Base-by-base conservation (phyloP, 2,888 invertebrate species). In the Zeuzera pyrina region DNA sequence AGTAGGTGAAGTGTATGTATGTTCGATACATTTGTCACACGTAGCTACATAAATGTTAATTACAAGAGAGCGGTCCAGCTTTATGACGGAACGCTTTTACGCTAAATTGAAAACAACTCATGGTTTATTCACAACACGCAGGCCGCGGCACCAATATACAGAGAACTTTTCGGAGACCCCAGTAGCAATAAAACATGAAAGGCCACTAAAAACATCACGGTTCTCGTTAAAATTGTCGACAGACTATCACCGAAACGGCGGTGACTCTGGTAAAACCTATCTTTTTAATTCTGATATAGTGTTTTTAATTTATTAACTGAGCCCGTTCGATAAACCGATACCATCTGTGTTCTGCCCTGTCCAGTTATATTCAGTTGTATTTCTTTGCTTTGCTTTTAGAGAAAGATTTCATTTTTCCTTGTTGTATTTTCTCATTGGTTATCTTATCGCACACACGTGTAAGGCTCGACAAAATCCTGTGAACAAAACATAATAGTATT, bases 101-200 rank as follows among this genome's bases (percentile, higher is more conserved):
- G 73, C 67, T 59, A 74, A 79, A 79, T 78, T 78, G 77, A 78
- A 79, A 77, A 79, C 77, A 77, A 66, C 74, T 78, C 79, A 79
- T 79, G 77, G 72, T 74, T 79, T 77, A 79, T 79, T 78, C 78
- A 79, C 65, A 55, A 57, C 72, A 57, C 53, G 64, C 50, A 51
- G 52, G 46, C 47, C 53, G 59, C 39, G 41, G 42, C 39, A 39
- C 76, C 74, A 72, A 51, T 52, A 43, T 60, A 58, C 42, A 44
- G 35, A 55, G 68, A 57, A 36, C 69, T 43, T 39, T 57, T 57
- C 52, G 58, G 63, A 57, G 65, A 57, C 47, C 45, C 45, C 38
- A 29, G 29, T 31, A 34, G 31, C 35, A 42, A 31, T 34, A 27
- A 12, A n/a, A n/a, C n/a, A n/a, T 33, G 38, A 42, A 40, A 41